A percentile compares a stretch with the other conserved stretches of the same genome.
These are phyloP conservation scores for Anguilla japonica DNA, from an alignment of 2,113 vertebrate genomes.

Conservation along the genomic window DNA sequence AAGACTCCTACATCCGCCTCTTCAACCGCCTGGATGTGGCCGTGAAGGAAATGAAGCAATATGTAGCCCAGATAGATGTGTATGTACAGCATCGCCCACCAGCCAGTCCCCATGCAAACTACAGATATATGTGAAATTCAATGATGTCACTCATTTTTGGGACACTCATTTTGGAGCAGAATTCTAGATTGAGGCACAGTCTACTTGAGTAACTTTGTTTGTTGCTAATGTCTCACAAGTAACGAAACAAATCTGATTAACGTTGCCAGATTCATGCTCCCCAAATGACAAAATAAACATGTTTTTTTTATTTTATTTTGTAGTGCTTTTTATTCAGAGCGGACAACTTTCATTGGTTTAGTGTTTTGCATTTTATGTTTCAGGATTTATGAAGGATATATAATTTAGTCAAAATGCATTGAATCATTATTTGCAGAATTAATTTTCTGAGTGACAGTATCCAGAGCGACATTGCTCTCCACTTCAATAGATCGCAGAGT, in stretches of 20 bases:
- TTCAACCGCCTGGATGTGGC: constrained; percentile 90
- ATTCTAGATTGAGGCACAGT: no score
- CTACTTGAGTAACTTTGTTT: no score
- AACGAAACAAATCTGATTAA: not conserved
- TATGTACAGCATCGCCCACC: constrained; percentile 62
- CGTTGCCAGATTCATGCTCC: not conserved
- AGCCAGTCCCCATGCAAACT: not conserved
- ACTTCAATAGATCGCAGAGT: constrained; percentile 44
- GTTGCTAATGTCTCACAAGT: no score
- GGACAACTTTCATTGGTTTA: not conserved
- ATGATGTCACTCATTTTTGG: no score
- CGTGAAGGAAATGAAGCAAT: constrained; percentile 93
- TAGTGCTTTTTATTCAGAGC: not conserved
- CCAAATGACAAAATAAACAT: not conserved
- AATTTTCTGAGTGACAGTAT: not conserved
- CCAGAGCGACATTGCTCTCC: not conserved
- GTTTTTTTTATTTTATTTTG: not conserved
- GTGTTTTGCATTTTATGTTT: not conserved
- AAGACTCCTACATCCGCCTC: constrained; percentile 86
- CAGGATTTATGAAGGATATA: no score
- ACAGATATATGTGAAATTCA: not conserved
- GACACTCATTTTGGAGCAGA: no score
- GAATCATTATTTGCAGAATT: not conserved
- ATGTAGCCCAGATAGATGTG: constrained; percentile 96
- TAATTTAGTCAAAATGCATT: not conserved